Base-by-base conservation (phyloP, 1,140 invertebrate species). In the Drosophila suzukii region DNA sequence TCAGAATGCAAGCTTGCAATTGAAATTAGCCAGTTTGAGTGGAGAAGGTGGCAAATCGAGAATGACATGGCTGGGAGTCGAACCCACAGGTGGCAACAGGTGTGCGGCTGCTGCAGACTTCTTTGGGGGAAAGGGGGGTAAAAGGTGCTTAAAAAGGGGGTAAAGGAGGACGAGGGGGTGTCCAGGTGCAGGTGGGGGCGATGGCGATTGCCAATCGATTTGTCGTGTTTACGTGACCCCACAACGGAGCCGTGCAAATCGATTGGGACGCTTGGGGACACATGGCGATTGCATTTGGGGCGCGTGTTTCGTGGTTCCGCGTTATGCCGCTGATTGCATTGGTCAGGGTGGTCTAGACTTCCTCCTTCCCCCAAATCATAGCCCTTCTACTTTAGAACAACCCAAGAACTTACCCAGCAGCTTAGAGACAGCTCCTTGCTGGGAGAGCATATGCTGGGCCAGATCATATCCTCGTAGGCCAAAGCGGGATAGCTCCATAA, bases 391-490 rank as follows among this genome's bases (percentile, higher is more conserved):
- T 13, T n/a, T 1, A 8, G 4, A 12, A 12, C 17, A 8, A 0
- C 12, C 24, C 0, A 17, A 20, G 4, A 12, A 94, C 95, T 96
- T 93, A 96, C 96, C 96, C 74, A 97, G 93, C 81, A 98, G 94
- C 93, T 98, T 98, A 75, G 96, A 97, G 74, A 98, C 97, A 89
- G 97, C 97, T 68, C 97, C 97, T 93, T 98, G 97, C 83, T 97
- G 97, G 7, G 97, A 96, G 15, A 97, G 94, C 92, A 98, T 95
- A 89, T 98, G 97, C 58, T 97, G 95, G 4, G 97, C 96, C 81
- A 98, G 95, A 92, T 98, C 97, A 92, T 97, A 98, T 66, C 97
- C 97, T 63, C 97, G 92, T 20, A 97, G 93, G 4, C 96, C 96
- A 73, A 97, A 96, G 47, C 97, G 94, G 39, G 96, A 97, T 30